These are phyloP conservation scores for Epinephelus awoara DNA, from an alignment of 2,797 vertebrate species.

Conservation along the genomic window DNA sequence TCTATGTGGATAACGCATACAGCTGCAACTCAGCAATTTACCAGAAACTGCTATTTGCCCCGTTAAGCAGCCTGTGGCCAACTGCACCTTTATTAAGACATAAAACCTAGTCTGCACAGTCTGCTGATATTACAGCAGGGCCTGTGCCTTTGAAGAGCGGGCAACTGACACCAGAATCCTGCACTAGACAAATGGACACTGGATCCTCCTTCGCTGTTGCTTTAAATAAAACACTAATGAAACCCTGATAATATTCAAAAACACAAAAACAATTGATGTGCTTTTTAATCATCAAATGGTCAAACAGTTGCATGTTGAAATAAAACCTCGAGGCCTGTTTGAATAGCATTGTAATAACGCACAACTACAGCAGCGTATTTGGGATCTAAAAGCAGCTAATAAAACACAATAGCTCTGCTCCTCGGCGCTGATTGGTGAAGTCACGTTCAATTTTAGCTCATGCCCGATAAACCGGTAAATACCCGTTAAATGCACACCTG, in stretches of 20 bases:
- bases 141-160: constrained; percentile 34
- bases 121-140: constrained; percentile 46
- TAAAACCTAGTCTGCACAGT: constrained; percentile 39
- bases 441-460: constrained; percentile 53
- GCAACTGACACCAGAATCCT: constrained; percentile 35
- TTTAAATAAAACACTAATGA: neutral
- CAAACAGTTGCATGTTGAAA: neutral
- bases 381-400: constrained; percentile 15
- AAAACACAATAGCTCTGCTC: constrained; percentile 18
- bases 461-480: constrained; percentile 29
- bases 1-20: neutral
- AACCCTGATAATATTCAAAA: neutral
- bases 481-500: constrained; percentile 20
- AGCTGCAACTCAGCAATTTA: constrained; percentile 39
- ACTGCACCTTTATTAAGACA: constrained; percentile 57
- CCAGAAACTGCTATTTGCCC: constrained; percentile 29
- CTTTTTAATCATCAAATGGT: constrained; percentile 7
- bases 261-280: neutral
- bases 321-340: neutral
- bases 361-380: neutral
- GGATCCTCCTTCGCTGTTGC: neutral
- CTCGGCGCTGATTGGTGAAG: constrained; percentile 57
- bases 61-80: constrained; percentile 37
- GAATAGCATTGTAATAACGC: neutral
- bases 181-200: constrained; percentile 31